Evolutionary conservation across 2,113 vertebrate species (phyloP).

Genomic region (Osmerus eperlanus): DNA sequence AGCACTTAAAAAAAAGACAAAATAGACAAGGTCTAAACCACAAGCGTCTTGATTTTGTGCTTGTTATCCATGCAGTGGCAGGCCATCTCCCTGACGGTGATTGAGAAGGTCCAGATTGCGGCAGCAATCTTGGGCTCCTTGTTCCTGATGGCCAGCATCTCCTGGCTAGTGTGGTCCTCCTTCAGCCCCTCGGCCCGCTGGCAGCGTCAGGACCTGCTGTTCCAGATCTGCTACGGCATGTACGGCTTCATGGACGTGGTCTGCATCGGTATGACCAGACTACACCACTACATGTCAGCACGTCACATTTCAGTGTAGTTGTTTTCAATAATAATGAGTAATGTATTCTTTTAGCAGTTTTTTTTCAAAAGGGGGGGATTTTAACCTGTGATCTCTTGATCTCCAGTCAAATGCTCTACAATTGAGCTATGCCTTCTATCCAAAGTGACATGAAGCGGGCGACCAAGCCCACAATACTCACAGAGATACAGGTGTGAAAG

Average conservation of each 20-base stretch:
- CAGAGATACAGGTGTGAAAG: too few species aligned
- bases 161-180: slow-evolving; percentile 98
- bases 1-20: background rate
- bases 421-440: too few species aligned
- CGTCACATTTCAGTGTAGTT: background rate
- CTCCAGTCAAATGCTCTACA: too few species aligned
- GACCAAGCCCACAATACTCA: too few species aligned
- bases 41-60: background rate
- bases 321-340: background rate
- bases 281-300: background rate
- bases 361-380: too few species aligned
- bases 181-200: slow-evolving; percentile 97
- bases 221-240: slow-evolving; percentile 99
- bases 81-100: slow-evolving; percentile 97
- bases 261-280: slow-evolving; percentile 86
- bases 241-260: slow-evolving; percentile 99
- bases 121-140: slow-evolving; percentile 95
- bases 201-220: slow-evolving; percentile 98
- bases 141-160: slow-evolving; percentile 98
- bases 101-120: slow-evolving; percentile 98
- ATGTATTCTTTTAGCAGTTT: background rate
- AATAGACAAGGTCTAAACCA: background rate
- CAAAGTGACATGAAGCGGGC: too few species aligned
- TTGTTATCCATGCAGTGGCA: slow-evolving; percentile 83
- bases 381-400: too few species aligned